Evolutionary conservation across 2,888 invertebrate genomes (phyloP).

Genomic region (Tolmerus cingulatus): DNA sequence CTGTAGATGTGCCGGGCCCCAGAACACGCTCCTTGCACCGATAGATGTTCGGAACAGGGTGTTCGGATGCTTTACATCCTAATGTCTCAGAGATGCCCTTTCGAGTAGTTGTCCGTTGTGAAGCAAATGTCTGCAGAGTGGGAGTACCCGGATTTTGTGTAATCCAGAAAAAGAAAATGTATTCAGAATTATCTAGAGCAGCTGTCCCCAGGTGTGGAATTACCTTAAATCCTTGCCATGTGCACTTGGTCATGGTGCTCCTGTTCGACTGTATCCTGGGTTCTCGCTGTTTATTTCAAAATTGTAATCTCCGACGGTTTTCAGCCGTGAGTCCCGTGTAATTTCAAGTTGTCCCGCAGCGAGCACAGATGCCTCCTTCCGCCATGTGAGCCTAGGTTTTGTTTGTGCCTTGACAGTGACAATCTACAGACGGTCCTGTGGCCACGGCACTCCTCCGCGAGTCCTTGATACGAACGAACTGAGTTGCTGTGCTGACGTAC

Average conservation of each 20-base stretch:
- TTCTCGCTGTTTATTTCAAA: conserved; percentile 74
- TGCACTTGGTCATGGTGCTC: conserved; percentile 75
- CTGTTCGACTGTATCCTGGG: conserved; percentile 77
- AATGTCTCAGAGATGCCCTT: conserved; percentile 74
- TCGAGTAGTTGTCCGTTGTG: conserved; percentile 71
- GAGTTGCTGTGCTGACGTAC: conserved; percentile 49
- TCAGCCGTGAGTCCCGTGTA: conserved; percentile 72
- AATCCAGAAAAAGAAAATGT: conserved; percentile 2
- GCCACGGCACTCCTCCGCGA: conserved; percentile 63
- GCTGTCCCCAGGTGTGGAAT: not conserved
- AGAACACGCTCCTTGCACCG: conserved; percentile 70
- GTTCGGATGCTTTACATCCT: conserved; percentile 75
- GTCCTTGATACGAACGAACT: conserved; percentile 48
- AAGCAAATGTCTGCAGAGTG: conserved; percentile 70
- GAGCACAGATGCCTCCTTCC: conserved; percentile 73
- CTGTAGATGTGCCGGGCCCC: conserved; percentile 62
- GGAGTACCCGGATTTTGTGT: conserved; percentile 67
- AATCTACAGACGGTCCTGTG: conserved; percentile 70
- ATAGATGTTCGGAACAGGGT: conserved; percentile 75
- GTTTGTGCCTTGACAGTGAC: conserved; percentile 82
- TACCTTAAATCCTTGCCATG: conserved; percentile 73
- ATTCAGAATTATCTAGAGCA: not conserved
- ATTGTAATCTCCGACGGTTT: conserved; percentile 74
- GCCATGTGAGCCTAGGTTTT: conserved; percentile 75
- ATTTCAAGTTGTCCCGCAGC: conserved; percentile 77